Conservation (phyloP, 2,797 vertebrate genomes). For the Anguilla anguilla region DNA sequence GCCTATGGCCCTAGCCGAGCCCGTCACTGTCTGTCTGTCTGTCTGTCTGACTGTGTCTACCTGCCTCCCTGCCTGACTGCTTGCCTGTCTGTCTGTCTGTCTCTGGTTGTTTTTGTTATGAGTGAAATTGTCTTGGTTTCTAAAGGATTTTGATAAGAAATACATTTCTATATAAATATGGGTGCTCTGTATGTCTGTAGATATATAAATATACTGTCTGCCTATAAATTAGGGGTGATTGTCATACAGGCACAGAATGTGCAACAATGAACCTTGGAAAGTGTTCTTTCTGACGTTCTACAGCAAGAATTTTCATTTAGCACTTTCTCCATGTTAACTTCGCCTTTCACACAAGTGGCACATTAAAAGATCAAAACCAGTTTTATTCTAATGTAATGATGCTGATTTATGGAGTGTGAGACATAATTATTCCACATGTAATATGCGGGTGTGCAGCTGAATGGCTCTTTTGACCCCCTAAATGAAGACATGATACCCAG, state of each 20-base stretch:
- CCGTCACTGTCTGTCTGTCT: not conserved
- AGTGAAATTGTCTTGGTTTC: not conserved
- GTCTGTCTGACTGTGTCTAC: not conserved
- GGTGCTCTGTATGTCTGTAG: not conserved
- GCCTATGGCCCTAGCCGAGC: not conserved
- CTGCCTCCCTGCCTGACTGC: not conserved
- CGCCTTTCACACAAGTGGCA: not conserved
- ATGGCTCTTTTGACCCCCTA: constrained; percentile 43
- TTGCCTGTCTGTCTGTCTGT: not conserved
- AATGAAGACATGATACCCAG: constrained; percentile 55
- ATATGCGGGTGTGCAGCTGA: not conserved
- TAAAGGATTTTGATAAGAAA: not conserved
- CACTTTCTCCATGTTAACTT: not conserved
- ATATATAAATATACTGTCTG: not conserved
- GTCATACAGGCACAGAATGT: not conserved
- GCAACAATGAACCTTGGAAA: not conserved
- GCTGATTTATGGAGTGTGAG: constrained; percentile 1
- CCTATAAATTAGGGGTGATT: not conserved
- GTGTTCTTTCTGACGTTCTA: not conserved
- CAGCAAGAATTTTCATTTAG: not conserved
- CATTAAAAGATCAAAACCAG: not conserved
- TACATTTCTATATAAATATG: not conserved
- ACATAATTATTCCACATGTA: not conserved
- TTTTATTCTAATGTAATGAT: not conserved
- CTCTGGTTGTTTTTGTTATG: not conserved